phyloP scores from a whole-genome alignment of 2,113 vertebrate genomes.

The Rutilus rutilus region DNA sequence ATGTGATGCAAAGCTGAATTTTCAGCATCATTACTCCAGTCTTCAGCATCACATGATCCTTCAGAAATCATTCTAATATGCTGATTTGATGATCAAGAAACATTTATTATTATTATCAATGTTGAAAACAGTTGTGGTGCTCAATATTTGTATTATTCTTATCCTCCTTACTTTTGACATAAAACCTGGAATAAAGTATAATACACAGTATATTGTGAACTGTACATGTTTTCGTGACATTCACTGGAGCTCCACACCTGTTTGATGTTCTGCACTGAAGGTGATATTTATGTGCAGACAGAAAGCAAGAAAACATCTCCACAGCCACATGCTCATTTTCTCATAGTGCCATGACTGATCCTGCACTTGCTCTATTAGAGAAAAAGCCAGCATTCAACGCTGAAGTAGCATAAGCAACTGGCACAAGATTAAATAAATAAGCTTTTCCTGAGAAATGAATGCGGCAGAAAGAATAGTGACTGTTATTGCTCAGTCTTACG shows the following conservation, averaged over 20 bases:
- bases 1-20: too few relatives aligned
- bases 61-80: too few relatives aligned
- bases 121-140: too few relatives aligned
- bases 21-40: too few relatives aligned
- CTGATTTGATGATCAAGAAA: too few relatives aligned
- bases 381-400: conserved; percentile 15
- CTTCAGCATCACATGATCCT: too few relatives aligned
- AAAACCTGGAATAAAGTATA: too few relatives aligned
- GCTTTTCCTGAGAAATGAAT: conserved; percentile 17
- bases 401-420: conserved; percentile 9
- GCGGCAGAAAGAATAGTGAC: neutral
- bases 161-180: too few relatives aligned
- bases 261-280: neutral
- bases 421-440: conserved; percentile 19
- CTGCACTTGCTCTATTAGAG: neutral
- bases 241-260: neutral
- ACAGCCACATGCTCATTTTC: conserved; percentile 12
- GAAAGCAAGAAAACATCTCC: conserved; percentile 17
- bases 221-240: neutral
- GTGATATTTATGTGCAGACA: conserved; percentile 12
- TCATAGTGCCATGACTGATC: conserved; percentile 23
- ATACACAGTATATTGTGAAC: neutral
- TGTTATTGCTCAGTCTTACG: conserved; percentile 4
- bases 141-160: too few relatives aligned
- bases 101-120: too few relatives aligned